A percentile compares a stretch with the other conserved stretches of the same genome.
These are phyloP conservation scores for Odocoileus virginianus DNA, from an alignment of 2,113 vertebrate genomes.

Conservation along the genomic window DNA sequence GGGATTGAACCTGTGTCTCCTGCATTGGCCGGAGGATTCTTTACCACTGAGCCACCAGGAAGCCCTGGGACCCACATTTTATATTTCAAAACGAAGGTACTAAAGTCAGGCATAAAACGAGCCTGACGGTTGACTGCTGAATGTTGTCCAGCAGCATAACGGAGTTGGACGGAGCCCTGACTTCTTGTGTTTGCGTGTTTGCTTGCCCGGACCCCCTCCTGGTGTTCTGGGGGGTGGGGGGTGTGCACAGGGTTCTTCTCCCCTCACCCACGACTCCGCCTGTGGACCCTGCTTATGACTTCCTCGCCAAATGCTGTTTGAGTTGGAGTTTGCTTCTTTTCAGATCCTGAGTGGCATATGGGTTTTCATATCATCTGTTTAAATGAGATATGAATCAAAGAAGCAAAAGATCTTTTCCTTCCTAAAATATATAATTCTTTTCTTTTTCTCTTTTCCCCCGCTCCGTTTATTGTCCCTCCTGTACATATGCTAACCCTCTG, in stretches of 20 bases:
- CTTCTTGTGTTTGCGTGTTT: not conserved
- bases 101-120: not conserved
- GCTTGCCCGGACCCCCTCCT: accelerated
- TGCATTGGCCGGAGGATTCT: not conserved
- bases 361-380: not conserved
- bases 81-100: not conserved
- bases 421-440: conserved; percentile 2
- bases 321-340: not conserved
- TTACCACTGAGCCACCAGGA: not conserved
- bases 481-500: not conserved
- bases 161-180: not conserved
- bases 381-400: conserved; percentile 5
- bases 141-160: not conserved
- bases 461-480: not conserved
- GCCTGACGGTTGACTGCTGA: not conserved
- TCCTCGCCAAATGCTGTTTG: not conserved
- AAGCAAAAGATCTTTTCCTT: not conserved
- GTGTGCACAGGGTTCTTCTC: not conserved
- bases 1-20: not conserved
- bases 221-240: not conserved
- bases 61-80: not conserved
- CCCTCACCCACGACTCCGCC: not conserved
- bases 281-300: not conserved
- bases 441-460: not conserved
- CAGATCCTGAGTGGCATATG: not conserved